These are phyloP conservation scores for Contarinia nasturtii DNA, from an alignment of 1,140 invertebrate species.

Conservation along the genomic window DNA sequence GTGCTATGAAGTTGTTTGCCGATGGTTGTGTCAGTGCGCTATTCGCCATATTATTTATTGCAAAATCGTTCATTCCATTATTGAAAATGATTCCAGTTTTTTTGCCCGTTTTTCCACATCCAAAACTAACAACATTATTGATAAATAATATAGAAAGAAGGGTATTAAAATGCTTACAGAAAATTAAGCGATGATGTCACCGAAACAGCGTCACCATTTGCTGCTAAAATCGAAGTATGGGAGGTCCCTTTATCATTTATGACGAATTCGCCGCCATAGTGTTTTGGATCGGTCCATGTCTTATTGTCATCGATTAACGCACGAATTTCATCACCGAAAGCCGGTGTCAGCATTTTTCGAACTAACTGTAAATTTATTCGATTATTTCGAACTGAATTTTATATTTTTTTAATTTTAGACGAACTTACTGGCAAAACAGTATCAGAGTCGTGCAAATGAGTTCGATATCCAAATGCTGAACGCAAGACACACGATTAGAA, in stretches of 20 bases:
- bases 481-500: no score
- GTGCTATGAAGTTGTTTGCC: slow-evolving; percentile 55
- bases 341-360: slow-evolving; percentile 11
- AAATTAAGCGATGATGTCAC: slow-evolving; percentile 86
- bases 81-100: slow-evolving; percentile 86
- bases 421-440: no score
- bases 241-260: slow-evolving; percentile 71
- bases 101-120: slow-evolving; percentile 49
- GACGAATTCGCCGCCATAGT: slow-evolving; percentile 46
- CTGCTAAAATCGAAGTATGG: slow-evolving; percentile 65
- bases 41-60: slow-evolving; percentile 47
- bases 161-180: slow-evolving; percentile 41
- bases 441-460: no score
- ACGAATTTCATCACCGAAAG: slow-evolving; percentile 40
- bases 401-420: no score
- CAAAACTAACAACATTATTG: slow-evolving; percentile 41
- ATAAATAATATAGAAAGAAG: neutral
- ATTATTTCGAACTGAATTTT: no score
- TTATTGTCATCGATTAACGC: slow-evolving; percentile 40
- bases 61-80: slow-evolving; percentile 92
- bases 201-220: slow-evolving; percentile 81
- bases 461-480: no score
- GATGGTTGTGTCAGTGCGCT: slow-evolving; percentile 57
- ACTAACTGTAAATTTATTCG: no score
- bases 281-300: slow-evolving; percentile 30